phyloP scores from a whole-genome alignment of 1,140 invertebrate species.

The Glossosoma conforme region DNA sequence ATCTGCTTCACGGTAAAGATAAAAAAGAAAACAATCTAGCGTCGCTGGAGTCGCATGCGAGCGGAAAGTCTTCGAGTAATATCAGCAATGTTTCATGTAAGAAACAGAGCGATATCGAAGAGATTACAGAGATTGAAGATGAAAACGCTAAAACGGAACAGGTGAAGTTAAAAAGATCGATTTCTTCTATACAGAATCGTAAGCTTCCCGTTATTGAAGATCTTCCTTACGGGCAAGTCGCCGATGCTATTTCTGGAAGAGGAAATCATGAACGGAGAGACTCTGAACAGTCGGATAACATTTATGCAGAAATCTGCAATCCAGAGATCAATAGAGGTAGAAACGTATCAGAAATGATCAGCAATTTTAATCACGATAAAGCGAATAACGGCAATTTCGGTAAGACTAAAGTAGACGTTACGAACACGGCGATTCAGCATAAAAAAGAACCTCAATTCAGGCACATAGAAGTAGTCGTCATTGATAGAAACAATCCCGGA shows the following conservation, averaged over 20 bases:
- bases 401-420: constrained; percentile 37
- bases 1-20: constrained; percentile 51
- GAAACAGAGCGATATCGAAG: constrained; percentile 1
- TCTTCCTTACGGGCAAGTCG: constrained; percentile 49
- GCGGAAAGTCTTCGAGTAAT: constrained; percentile 9
- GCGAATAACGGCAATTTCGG: constrained; percentile 44
- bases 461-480: constrained; percentile 50
- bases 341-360: constrained; percentile 33
- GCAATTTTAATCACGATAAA: too few species aligned
- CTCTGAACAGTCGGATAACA: constrained; percentile 53
- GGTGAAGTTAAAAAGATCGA: constrained; percentile 44
- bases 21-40: constrained; percentile 39
- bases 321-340: constrained; percentile 28
- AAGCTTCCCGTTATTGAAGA: constrained; percentile 51
- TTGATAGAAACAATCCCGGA: constrained; percentile 45
- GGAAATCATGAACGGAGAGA: constrained; percentile 42
- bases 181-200: constrained; percentile 49
- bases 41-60: constrained; percentile 28
- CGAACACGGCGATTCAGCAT: constrained; percentile 41
- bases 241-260: constrained; percentile 39
- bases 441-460: constrained; percentile 46
- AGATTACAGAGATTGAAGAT: constrained; percentile 3
- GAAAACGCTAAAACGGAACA: constrained; percentile 11
- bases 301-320: constrained; percentile 57
- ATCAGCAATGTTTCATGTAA: neutral